Evolutionary conservation across 2,888 invertebrate genomes (phyloP), one percentile per base, ranked within the genome.

Genomic region (Helicoverpa assulta): DNA sequence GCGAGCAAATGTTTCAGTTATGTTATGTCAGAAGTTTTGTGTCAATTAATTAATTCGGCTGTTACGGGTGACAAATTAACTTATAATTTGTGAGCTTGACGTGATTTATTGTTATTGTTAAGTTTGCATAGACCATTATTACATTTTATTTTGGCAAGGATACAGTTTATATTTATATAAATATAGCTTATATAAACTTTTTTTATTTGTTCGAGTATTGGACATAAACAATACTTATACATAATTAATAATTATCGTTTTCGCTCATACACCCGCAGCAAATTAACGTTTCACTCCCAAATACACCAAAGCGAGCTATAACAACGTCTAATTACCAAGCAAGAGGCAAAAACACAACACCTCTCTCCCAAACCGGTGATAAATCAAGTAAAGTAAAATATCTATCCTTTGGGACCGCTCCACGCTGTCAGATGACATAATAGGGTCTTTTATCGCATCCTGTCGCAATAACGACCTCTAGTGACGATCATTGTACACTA

Each of bases 311-410:
- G 3, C 26, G 4, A 37, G 74, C 53, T 80, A 79, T 83, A 76
- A 83, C 71, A 71, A 80, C 78, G 76, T 80, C 88, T 87, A 86
- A 89, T 89, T 89, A 90, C 89, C 85, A 76, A 77, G 75, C 71
- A 76, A 76, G 80, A 78, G 83, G 76, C 87, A 84, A 89, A 89
- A 89, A 88, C 85, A 87, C 86, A 84, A 84, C 83, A 86, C 85
- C 85, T 86, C 85, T 40, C 76, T 90, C 89, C 90, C 91, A 85
- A 85, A 82, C 81, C 80, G 84, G 80, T 88, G 64, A 94, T 94
- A 94, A 92, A 95, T 95, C 94, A 94, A 81, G 85, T 74, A 81
- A 89, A 87, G 90, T 92, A 91, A 93, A 92, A 94, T 94, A 93
- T 87, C 83, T 86, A 86, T 86, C 94, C 92, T 87, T 60, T 33